Evolutionary conservation across 2,888 invertebrate species (phyloP), one percentile per base, ranked within the genome.

Genomic region (Meiosimyza platycephala): DNA sequence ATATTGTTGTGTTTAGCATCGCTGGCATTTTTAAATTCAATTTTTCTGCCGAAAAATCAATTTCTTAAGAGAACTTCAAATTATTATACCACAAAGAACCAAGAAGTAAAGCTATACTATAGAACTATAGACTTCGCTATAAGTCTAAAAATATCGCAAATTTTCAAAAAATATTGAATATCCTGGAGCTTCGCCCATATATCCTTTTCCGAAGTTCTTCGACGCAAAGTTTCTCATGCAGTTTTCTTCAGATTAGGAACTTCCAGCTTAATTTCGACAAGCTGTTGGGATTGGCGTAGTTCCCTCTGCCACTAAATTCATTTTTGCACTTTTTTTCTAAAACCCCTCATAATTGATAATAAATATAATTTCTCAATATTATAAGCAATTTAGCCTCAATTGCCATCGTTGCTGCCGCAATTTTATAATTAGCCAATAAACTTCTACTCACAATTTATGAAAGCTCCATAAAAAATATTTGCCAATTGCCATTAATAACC

Each of bases 401-500:
- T 15, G 28, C 64, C 40, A 40, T 40, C 40, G 40, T 40, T 22
- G 64, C 18, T 64, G 28, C 50, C 12, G 51, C 13, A 50, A 13
- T 47, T 40, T 64, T 64, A 51, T 64, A 18, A 64, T 64, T 51
- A 64, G 51, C 33, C 51, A 18, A 64, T 64, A 40, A 50, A 64
- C 51, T 40, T 40, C 40, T 40, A 40, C 28, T 13, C 5, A 12
- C 50, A 18, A 63, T 63, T 63, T 63, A 63, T 63, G 18, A 63
- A 50, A 47, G 64, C 12, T 28, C 51, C 51, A 51, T 64, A 64
- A 64, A 64, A 28, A 64, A 13, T 64, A 28, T 64, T 51, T 51
- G 51, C 64, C 64, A 64, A 64, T 64, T 64, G 64, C 22, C 64
- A 50, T 70, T 62, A 70, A 62, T 70, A 62, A 63, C 63, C 52